phyloP scores from a whole-genome alignment of 2,113 vertebrate species.

The Paratilapia polleni region DNA sequence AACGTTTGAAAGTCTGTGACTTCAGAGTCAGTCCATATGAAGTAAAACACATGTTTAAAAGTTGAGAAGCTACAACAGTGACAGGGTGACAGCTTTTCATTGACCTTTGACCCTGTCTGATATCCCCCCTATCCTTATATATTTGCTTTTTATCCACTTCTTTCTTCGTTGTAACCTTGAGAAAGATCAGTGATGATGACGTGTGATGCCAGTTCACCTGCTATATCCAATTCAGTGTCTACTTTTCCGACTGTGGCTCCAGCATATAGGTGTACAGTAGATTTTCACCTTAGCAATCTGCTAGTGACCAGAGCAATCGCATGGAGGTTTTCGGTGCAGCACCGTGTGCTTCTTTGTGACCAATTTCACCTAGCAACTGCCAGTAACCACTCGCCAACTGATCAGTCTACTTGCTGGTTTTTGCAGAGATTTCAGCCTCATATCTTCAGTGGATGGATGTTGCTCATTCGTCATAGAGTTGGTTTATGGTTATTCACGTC shows the following conservation, averaged over 20 bases:
- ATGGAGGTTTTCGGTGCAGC: background rate
- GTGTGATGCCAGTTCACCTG: background rate
- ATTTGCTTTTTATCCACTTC: conserved; percentile 14
- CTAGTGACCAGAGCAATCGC: background rate
- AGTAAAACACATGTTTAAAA: conserved; percentile 11
- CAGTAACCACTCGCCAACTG: background rate
- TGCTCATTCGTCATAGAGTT: background rate
- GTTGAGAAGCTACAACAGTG: conserved; percentile 21
- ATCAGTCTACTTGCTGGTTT: no score
- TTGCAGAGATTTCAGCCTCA: background rate
- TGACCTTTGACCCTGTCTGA: conserved; percentile 36
- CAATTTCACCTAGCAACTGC: background rate
- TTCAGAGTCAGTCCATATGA: conserved; percentile 4
- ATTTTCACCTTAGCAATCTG: background rate
- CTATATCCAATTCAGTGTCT: conserved; percentile 1
- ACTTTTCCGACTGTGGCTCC: background rate
- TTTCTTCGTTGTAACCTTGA: conserved; percentile 38
- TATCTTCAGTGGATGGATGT: background rate
- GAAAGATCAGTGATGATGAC: conserved; percentile 13
- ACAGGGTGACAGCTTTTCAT: conserved; percentile 46
- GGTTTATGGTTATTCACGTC: background rate
- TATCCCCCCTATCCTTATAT: background rate
- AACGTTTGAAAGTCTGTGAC: conserved; percentile 19
- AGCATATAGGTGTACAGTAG: background rate
- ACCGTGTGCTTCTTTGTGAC: no score